These are phyloP conservation scores for Xestia c-nigrum DNA, from an alignment of 2,888 invertebrate species.

Conservation along the genomic window DNA sequence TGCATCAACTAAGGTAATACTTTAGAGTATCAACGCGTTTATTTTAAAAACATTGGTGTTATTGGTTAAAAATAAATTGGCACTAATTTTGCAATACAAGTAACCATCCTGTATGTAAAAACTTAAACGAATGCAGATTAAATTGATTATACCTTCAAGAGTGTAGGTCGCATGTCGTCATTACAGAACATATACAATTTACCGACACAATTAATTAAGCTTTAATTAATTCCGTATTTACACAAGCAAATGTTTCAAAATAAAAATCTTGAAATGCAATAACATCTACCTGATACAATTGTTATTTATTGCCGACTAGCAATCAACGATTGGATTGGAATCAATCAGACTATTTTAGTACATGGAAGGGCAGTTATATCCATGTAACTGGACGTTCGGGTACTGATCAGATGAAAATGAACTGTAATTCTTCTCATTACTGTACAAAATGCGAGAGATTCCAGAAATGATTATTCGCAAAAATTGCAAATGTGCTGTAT, in stretches of 20 bases:
- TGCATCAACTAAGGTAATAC: background rate
- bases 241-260: slow-evolving; percentile 56
- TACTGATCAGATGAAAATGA: slow-evolving; percentile 30
- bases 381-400: slow-evolving; percentile 31
- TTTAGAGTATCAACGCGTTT: background rate
- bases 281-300: slow-evolving; percentile 54
- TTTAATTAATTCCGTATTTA: slow-evolving; percentile 61
- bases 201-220: slow-evolving; percentile 61
- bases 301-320: slow-evolving; percentile 72
- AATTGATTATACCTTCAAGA: slow-evolving; percentile 52
- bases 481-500: slow-evolving; percentile 61
- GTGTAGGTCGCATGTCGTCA: slow-evolving; percentile 44
- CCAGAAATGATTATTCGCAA: slow-evolving; percentile 44
- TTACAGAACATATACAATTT: slow-evolving; percentile 47
- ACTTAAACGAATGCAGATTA: slow-evolving; percentile 37
- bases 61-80: background rate
- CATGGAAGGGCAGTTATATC: slow-evolving; percentile 64
- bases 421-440: slow-evolving; percentile 41
- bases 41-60: background rate
- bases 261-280: slow-evolving; percentile 53
- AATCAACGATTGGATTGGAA: slow-evolving; percentile 72
- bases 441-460: slow-evolving; percentile 24
- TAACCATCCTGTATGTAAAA: slow-evolving; percentile 6
- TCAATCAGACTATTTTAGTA: slow-evolving; percentile 76
- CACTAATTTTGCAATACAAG: background rate